Evolutionary conservation across 2,888 invertebrate species (phyloP).

Genomic region (Sturmia bella): DNA sequence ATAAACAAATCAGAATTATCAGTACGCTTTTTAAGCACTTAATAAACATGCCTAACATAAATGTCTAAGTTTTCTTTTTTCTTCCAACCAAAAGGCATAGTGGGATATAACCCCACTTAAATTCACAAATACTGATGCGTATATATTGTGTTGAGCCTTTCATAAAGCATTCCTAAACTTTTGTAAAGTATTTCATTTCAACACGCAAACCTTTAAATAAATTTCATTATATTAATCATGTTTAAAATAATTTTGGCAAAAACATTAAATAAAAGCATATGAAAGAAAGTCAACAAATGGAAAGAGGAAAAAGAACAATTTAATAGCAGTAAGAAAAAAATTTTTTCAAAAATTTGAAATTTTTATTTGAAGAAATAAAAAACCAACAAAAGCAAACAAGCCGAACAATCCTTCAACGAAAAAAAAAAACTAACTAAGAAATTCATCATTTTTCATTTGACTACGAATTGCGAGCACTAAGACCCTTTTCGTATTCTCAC

Average conservation of each 20-base stretch:
- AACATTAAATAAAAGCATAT: background rate
- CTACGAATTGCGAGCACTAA: background rate
- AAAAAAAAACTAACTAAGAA: slow-evolving; percentile 7
- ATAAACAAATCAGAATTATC: too few species aligned
- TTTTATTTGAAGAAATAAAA: slow-evolving; percentile 11
- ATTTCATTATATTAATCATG: slow-evolving; percentile 62
- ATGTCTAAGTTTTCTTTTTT: too few species aligned
- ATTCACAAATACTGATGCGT: background rate
- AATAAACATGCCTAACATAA: too few species aligned
- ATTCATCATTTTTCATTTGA: slow-evolving; percentile 51
- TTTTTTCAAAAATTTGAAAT: background rate
- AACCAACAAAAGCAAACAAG: background rate
- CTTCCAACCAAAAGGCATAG: too few species aligned
- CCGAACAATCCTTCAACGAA: background rate
- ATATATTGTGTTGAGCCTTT: slow-evolving; percentile 19
- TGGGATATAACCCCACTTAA: background rate
- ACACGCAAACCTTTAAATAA: slow-evolving; percentile 60
- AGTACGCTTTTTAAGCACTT: too few species aligned
- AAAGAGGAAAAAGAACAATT: slow-evolving; percentile 9
- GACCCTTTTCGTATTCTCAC: too few species aligned
- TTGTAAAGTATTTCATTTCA: slow-evolving; percentile 51
- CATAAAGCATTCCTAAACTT: slow-evolving; percentile 47
- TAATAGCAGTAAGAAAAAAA: background rate
- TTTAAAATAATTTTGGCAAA: slow-evolving; percentile 45
- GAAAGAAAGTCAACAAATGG: background rate